Evolutionary conservation across 2,888 invertebrate species (phyloP).

Genomic region (Calephelis perditalis): DNA sequence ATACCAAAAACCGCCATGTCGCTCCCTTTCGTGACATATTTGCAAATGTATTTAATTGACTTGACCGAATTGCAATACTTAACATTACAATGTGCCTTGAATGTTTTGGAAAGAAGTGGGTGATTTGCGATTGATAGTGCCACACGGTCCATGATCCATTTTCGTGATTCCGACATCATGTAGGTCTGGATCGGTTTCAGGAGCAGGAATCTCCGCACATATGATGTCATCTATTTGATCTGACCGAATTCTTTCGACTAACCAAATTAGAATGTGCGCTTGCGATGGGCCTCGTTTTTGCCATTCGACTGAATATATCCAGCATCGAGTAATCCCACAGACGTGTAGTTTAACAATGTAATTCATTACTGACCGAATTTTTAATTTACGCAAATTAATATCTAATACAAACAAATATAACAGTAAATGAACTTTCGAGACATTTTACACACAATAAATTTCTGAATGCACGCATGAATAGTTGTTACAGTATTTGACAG

Average conservation of each 20-base stretch:
- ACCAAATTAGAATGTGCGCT: constrained; percentile 23
- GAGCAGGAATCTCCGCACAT: constrained; percentile 21
- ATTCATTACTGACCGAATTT: constrained; percentile 28
- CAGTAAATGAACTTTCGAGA: constrained; percentile 11
- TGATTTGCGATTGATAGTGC: constrained; percentile 24
- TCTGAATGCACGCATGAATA: too few relatives aligned
- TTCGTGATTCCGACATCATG: constrained; percentile 22
- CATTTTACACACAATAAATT: too few relatives aligned
- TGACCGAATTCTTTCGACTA: constrained; percentile 24
- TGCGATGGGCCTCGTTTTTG: constrained; percentile 25
- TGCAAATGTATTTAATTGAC: constrained; percentile 25
- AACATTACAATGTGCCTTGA: constrained; percentile 30
- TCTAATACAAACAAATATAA: constrained; percentile 14
- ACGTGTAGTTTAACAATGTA: constrained; percentile 26
- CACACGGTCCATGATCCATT: constrained; percentile 21
- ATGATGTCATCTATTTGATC: constrained; percentile 21
- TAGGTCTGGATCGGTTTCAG: constrained; percentile 21
- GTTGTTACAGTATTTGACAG: too few relatives aligned
- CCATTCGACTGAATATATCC: constrained; percentile 21
- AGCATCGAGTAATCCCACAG: constrained; percentile 19
- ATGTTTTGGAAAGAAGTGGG: constrained; percentile 33
- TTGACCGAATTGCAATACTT: constrained; percentile 15
- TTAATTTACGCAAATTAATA: constrained; percentile 12
- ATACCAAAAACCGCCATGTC: constrained; percentile 27
- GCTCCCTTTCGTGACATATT: constrained; percentile 30